Evolutionary conservation across 2,888 invertebrate species (phyloP).

Genomic region (Pantelozetes paolii): DNA sequence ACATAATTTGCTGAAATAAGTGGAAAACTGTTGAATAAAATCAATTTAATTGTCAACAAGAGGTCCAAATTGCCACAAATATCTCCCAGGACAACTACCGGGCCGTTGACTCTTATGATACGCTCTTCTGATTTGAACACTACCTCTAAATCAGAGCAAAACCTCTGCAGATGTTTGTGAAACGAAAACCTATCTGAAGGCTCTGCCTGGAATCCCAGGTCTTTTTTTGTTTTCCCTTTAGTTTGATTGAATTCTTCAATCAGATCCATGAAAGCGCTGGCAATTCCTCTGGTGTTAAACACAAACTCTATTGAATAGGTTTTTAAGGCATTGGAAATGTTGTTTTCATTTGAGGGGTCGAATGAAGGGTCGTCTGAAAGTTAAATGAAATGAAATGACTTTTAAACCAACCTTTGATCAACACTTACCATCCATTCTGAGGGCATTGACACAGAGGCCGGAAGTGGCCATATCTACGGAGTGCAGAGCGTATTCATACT

Average conservation of each 20-base stretch:
- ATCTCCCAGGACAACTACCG: slow-evolving; percentile 64
- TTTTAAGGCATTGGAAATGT: no score
- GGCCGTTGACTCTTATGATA: slow-evolving; percentile 56
- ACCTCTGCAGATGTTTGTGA: neutral
- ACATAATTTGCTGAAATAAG: slow-evolving; percentile 63
- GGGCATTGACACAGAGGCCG: no score
- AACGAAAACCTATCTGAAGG: neutral
- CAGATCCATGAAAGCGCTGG: no score
- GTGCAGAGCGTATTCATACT: slow-evolving; percentile 23
- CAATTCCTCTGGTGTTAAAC: no score
- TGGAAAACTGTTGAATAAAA: slow-evolving; percentile 67
- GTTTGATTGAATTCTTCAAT: no score
- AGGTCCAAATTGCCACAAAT: slow-evolving; percentile 70
- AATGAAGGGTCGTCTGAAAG: slow-evolving; percentile 16
- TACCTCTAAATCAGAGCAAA: neutral
- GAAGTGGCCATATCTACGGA: slow-evolving; percentile 45
- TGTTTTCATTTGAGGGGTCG: neutral
- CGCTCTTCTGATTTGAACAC: neutral
- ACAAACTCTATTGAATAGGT: neutral
- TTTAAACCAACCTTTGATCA: no score
- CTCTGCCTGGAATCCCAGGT: no score
- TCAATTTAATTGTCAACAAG: slow-evolving; percentile 64
- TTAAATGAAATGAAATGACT: neutral
- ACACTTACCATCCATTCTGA: no score
- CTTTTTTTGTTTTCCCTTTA: no score